A percentile compares a stretch with the other conserved stretches of the same genome.
Evolutionary conservation across 1,140 invertebrate species (phyloP).

Genomic region (Conus ventricosus): DNA sequence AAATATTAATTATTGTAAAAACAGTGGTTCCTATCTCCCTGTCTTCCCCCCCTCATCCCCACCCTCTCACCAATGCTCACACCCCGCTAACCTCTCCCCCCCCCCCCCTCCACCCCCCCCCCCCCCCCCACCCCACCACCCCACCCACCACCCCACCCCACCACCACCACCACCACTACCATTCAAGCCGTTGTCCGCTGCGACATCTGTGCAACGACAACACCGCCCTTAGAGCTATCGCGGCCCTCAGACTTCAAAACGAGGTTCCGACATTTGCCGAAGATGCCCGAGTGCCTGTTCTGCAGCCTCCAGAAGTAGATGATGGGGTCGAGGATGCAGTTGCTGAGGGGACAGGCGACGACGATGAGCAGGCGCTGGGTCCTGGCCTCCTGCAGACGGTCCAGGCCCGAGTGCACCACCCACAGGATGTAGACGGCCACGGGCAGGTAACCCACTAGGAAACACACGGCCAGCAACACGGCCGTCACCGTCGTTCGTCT

Average conservation of each 20-base stretch:
- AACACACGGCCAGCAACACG: background rate
- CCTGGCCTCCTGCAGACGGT: background rate
- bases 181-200: background rate
- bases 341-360: slow-evolving; percentile 7
- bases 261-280: slow-evolving; percentile 17
- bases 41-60: no score
- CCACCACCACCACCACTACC: background rate
- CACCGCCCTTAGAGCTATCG: background rate
- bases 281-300: slow-evolving; percentile 5
- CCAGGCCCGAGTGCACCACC: background rate
- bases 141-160: no score
- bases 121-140: background rate
- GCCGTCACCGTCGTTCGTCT: slow-evolving; percentile 12
- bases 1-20: no score
- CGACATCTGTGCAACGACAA: background rate
- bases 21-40: no score
- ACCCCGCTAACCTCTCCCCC: no score
- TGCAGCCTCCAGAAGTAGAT: slow-evolving; percentile 28
- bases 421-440: slow-evolving; percentile 11
- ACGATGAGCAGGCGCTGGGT: slow-evolving; percentile 18
- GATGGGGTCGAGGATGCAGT: slow-evolving; percentile 20
- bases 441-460: slow-evolving; percentile 1
- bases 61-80: no score
- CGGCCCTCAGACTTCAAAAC: background rate
- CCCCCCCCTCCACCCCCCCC: background rate